phyloP scores from a whole-genome alignment of 2,797 vertebrate species.

The Sebastes oblongus region DNA sequence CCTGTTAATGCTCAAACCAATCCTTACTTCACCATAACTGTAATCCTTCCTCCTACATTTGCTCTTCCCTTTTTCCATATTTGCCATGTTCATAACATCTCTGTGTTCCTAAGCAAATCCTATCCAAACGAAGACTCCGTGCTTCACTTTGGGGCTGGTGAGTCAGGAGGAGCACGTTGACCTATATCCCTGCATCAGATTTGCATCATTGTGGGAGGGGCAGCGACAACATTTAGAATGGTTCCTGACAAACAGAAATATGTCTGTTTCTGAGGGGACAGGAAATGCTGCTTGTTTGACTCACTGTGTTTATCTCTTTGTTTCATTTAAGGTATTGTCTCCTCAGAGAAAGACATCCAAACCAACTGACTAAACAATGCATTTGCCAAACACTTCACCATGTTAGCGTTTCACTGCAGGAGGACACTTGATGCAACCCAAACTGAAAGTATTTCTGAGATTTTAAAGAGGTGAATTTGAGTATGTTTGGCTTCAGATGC shows the following conservation, averaged over 20 bases:
- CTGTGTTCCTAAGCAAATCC: conserved; percentile 64
- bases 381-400: conserved; percentile 25
- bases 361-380: conserved; percentile 22
- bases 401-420: conserved; percentile 27
- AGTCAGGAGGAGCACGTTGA: conserved; percentile 54
- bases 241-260: conserved; percentile 38
- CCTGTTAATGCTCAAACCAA: conserved; percentile 24
- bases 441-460: conserved; percentile 52
- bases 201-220: conserved; percentile 54
- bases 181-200: conserved; percentile 64
- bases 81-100: conserved; percentile 51
- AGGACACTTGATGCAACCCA: conserved; percentile 41
- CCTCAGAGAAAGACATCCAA: conserved; percentile 21
- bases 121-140: conserved; percentile 58
- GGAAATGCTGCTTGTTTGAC: conserved; percentile 29
- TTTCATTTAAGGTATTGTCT: conserved; percentile 27
- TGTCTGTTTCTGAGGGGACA: conserved; percentile 12
- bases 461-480: conserved; percentile 59
- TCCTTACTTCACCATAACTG: conserved; percentile 16
- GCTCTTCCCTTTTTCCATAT: conserved; percentile 35
- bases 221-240: conserved; percentile 30
- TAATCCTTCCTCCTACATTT: conserved; percentile 45
- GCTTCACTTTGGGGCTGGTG: conserved; percentile 47
- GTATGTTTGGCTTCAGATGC: conserved; percentile 64
- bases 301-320: conserved; percentile 10